Conservation (phyloP, 2,888 invertebrate species). For the Pyrrhosoma nymphula region DNA sequence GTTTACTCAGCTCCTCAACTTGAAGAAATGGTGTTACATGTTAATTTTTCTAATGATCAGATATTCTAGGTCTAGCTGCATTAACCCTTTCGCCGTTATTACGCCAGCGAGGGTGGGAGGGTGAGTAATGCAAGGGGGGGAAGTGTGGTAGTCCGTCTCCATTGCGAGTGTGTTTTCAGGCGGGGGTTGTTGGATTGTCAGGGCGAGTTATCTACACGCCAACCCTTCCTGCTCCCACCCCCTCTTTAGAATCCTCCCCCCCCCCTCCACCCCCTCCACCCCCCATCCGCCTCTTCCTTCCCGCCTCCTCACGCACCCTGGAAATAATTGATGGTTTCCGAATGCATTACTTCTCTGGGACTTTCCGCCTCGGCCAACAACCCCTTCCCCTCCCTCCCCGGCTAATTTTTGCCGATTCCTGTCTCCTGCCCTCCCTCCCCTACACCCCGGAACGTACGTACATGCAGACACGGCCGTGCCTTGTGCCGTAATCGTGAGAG, state of each 20-base stretch:
- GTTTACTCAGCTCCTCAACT: too few relatives aligned
- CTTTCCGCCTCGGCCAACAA: background rate
- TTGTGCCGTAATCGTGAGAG: background rate
- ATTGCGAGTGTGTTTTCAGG: background rate
- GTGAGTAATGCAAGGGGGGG: too few relatives aligned
- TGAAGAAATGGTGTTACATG: too few relatives aligned
- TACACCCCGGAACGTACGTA: background rate
- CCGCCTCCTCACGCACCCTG: background rate
- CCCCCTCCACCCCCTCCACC: background rate
- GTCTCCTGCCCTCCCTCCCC: too few relatives aligned
- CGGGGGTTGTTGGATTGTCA: conserved; percentile 13
- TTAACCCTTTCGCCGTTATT: too few relatives aligned
- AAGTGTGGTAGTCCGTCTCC: too few relatives aligned
- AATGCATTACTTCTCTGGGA: conserved; percentile 42
- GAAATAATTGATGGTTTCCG: conserved; percentile 63
- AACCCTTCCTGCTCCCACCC: background rate
- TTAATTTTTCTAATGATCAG: too few relatives aligned
- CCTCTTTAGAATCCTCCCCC: too few relatives aligned
- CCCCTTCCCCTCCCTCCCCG: background rate
- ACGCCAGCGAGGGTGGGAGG: too few relatives aligned
- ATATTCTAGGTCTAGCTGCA: too few relatives aligned
- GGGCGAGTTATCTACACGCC: conserved; percentile 57
- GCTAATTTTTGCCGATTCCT: conserved; percentile 26
- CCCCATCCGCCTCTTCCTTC: background rate
- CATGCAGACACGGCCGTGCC: background rate